These are phyloP conservation scores for Halcyon smyrnensis DNA, from an alignment of 2,797 vertebrate species.

Conservation along the genomic window DNA sequence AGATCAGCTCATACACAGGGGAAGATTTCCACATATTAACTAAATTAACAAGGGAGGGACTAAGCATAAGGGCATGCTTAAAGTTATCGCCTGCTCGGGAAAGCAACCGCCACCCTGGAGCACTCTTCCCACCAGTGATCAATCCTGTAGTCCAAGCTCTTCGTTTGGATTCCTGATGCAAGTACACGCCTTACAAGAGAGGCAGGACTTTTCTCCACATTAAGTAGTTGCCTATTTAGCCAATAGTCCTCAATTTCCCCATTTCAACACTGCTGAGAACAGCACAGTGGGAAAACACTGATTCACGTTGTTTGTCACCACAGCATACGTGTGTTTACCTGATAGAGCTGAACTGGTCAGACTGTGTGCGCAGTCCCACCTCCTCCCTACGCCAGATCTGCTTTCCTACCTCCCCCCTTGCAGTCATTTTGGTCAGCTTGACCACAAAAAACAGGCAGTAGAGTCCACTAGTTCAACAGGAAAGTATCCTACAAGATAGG, in stretches of 20 bases:
- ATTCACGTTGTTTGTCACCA: not conserved
- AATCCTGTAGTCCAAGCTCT: not conserved
- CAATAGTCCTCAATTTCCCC: fast-evolving
- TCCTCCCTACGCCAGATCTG: not conserved
- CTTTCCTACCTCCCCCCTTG: not conserved
- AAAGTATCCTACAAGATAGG: not conserved
- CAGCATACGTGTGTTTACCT: not conserved
- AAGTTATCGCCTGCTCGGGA: not conserved
- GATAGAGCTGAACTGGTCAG: not conserved
- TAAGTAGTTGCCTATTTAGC: not conserved
- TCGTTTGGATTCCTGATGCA: not conserved
- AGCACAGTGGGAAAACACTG: not conserved
- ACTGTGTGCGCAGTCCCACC: not conserved
- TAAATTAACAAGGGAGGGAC: not conserved
- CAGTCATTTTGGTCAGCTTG: not conserved
- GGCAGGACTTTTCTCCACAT: not conserved
- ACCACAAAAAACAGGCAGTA: not conserved
- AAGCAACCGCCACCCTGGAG: not conserved
- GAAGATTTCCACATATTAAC: not conserved
- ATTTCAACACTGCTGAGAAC: not conserved
- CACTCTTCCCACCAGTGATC: not conserved
- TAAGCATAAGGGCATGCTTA: not conserved
- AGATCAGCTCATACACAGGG: not conserved
- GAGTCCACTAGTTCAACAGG: not conserved
- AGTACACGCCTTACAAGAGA: not conserved